Base-by-base conservation (phyloP, 2,113 vertebrate species). In the Myotis davidii region DNA sequence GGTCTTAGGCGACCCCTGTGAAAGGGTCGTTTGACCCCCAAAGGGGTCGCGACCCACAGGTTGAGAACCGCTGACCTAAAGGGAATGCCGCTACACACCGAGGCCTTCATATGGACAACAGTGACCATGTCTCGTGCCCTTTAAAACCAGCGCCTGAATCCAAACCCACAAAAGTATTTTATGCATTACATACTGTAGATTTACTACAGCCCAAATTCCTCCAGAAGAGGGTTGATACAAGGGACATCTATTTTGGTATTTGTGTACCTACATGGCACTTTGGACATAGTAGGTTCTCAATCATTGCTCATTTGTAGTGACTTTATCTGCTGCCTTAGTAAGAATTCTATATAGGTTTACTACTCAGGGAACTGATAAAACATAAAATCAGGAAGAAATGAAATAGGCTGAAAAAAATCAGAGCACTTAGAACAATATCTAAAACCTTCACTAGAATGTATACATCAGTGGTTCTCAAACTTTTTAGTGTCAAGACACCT, bases 31-130 rank as follows among this genome's bases (percentile, higher is more conserved):
- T 42, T 6, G 42, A 42, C 42, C 42, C 1, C 42, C 42, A 42
- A 42, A 42, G 42, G 42, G 42, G 42, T 42, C 7, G 6, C 42
- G 7, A 42, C 42, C 42, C 42, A 42, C 42, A 42, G 42, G 42
- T 42, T 42, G 42, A 42, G 42, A 42, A 42, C 42, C 42, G 42
- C 42, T 42, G 42, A 83, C 83, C 42, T 39, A 70, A 81, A 93
- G 86, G 78, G 86, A 88, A 61, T 76, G 50, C 54, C 85, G 74
- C 34, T 92, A 78, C 56, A 94, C 74, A 96, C 85, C 65, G 91
- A 81, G 52, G 16, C 9, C 12, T 93, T 79, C 25, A 59, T 11
- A 32, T 23, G 2, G 10, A 83, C 18, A 65, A 89, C 90, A 94
- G 82, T 45, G 54, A 91, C 65, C 21, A 69, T 34, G 37, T 77